Evolutionary conservation across 2,113 vertebrate species (phyloP).

Genomic region (Synchiropus splendidus): DNA sequence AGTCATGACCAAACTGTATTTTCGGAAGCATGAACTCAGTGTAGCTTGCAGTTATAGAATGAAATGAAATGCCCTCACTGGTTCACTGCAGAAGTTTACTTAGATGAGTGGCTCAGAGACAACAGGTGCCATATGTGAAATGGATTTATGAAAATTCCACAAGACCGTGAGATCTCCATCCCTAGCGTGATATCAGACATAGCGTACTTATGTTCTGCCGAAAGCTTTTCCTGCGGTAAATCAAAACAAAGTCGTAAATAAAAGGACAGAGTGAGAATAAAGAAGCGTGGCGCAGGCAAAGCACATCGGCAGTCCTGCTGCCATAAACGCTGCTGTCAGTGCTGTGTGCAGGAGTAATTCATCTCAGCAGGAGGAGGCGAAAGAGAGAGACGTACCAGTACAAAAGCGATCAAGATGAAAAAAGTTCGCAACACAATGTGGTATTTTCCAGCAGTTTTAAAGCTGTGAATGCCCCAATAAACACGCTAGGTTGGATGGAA

Average conservation of each 20-base stretch:
- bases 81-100: neutral
- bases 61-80: slow-evolving; percentile 1
- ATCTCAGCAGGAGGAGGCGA: slow-evolving; percentile 51
- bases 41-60: neutral
- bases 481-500: slow-evolving; percentile 38
- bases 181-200: too few relatives aligned
- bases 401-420: slow-evolving; percentile 64
- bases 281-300: slow-evolving; percentile 32
- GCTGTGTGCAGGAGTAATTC: slow-evolving; percentile 49
- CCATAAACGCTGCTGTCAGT: slow-evolving; percentile 65
- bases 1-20: neutral
- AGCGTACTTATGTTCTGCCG: too few relatives aligned
- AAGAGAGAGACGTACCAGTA: slow-evolving; percentile 39
- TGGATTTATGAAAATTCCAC: neutral
- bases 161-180: too few relatives aligned
- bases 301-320: slow-evolving; percentile 29
- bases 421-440: slow-evolving; percentile 47
- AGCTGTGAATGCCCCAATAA: slow-evolving; percentile 48
- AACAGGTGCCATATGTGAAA: slow-evolving; percentile 25
- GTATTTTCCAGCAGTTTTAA: slow-evolving; percentile 43
- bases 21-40: neutral
- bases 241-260: slow-evolving; percentile 35
- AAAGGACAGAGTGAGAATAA: slow-evolving; percentile 16
- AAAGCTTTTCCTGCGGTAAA: slow-evolving; percentile 15
- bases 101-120: slow-evolving; percentile 7